Base-by-base conservation (phyloP, 2,797 vertebrate species). In the Cossypha dichroa region DNA sequence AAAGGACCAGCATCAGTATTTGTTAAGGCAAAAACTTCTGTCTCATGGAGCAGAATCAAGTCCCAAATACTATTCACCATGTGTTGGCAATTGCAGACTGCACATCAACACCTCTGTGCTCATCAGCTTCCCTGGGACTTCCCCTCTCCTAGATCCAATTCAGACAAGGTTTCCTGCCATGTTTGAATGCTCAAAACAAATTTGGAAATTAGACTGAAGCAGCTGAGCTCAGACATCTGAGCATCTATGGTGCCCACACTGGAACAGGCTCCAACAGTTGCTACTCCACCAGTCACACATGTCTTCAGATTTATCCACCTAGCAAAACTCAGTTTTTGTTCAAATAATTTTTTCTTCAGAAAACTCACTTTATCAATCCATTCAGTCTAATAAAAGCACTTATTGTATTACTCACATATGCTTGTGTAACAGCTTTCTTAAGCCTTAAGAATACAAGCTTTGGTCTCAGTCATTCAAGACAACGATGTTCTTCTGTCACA, bases 351-450 rank as follows among this genome's bases (percentile, higher is more conserved):
- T 29, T 63, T 96, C 36, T 72, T 92, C 56, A 46, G 69, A 85
- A 85, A 73, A 68, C 19, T 54, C 21, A n/a, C 16, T 90, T 66
- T 29, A 66, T 84, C 31, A 66, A 67, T 49, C 88, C 36, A 58
- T 40, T 88, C 70, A n/a, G 46, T 40, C 54, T 60, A 67, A 63
- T 3, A 72, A 75, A 88, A 67, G 5, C 23, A 55, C 22, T 88
- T 73, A 48, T 73, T 63, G 4, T 15, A 70, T 82, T 85, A 91
- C 60, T 85, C 84, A 78, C 34, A 36, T 2, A 67, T 29, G 22
- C 58, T 86, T 72, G 78, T 69, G 88, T 56, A 92, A 90, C 56
- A 75, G 78, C 22, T 19, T 85, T 74, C n/a, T 88, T 43, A 86
- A 84, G 14, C 31, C 34, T 73, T 51, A 77, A 46, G 34, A 90